These are phyloP conservation scores for Melitaea cinxia DNA, from an alignment of 1,140 invertebrate species.

Conservation along the genomic window DNA sequence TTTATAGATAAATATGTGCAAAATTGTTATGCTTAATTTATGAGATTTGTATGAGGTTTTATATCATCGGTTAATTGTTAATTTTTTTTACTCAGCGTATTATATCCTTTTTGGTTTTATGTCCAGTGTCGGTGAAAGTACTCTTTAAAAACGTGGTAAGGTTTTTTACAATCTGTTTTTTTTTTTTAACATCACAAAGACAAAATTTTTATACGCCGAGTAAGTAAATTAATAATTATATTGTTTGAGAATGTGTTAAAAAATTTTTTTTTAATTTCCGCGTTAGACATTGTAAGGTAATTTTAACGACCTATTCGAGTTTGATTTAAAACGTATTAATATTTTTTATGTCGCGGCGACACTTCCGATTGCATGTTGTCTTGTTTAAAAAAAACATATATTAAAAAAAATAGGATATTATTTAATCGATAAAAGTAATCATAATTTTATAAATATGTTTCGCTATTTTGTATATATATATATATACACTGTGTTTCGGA, in stretches of 20 bases:
- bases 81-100: constrained; percentile 30
- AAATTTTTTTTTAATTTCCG: constrained; percentile 22
- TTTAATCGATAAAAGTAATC: neutral
- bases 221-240: constrained; percentile 14
- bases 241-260: constrained; percentile 22
- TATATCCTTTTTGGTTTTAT: neutral
- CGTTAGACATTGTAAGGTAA: constrained; percentile 26
- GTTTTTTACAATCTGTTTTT: too few species aligned
- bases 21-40: constrained; percentile 53
- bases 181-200: neutral
- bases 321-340: constrained; percentile 37
- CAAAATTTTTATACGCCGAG: constrained; percentile 17
- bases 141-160: too few species aligned
- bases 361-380: constrained; percentile 67
- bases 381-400: constrained; percentile 42
- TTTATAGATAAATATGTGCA: constrained; percentile 52
- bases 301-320: constrained; percentile 39
- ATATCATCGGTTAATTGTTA: neutral
- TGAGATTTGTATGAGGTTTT: constrained; percentile 36
- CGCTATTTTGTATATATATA: too few species aligned
- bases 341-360: constrained; percentile 63
- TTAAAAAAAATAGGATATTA: neutral
- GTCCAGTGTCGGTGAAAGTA: constrained; percentile 15
- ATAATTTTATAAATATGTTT: neutral
- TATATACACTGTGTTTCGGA: too few species aligned